Base-by-base conservation (phyloP, 1,140 invertebrate genomes). In the Cydia amplana region DNA sequence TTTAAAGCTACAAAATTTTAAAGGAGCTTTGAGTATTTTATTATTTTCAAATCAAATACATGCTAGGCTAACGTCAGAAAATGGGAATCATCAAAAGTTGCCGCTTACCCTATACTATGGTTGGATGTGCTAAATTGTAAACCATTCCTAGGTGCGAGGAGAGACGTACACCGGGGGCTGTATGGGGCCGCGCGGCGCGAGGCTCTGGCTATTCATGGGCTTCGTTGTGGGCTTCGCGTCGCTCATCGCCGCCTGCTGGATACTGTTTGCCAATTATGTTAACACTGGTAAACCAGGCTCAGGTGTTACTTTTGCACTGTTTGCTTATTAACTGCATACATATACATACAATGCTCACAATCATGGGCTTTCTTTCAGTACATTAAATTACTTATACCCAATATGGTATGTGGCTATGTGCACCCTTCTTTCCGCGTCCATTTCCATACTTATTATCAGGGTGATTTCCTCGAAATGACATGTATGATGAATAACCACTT, bases 161-260 rank as follows among this genome's bases (percentile, higher is more conserved):
- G 97, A 98, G 87, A 94, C 95, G 3, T 98, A 97, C 87, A 96
- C 96, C 18, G 97, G 96, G 23, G 98, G 98, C 0, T 98, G 97
- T 87, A 93, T 98, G 75, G 98, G 98, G 12, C 95, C 97, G 1
- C 95, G 96, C 89, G 98, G 98, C 67, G 97, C 98, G 16, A 94
- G 97, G 76, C 95, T 98, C n/a, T 99, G 98, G 98, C 93, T 99
- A 0, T 99, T 99, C 87, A 91, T 99, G 67, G 99, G 98, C 4
- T 99, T 99, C 93, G 96, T 99, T 0, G 95, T 99, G 82, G 98
- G 98, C 74, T 99, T 99, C 93, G 97, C 97, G 1, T 96, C 98
- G 3, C 95, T 99, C 10, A 99, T 99, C 86, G 98, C 98, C 25
- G 96, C 98, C 12, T 96, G 97, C 83, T 99, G 98, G 98, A 98